A percentile compares a stretch with the other conserved stretches of the same genome.
Evolutionary conservation across 2,113 vertebrate species (phyloP).

Genomic region (Ochotona curzoniae): DNA sequence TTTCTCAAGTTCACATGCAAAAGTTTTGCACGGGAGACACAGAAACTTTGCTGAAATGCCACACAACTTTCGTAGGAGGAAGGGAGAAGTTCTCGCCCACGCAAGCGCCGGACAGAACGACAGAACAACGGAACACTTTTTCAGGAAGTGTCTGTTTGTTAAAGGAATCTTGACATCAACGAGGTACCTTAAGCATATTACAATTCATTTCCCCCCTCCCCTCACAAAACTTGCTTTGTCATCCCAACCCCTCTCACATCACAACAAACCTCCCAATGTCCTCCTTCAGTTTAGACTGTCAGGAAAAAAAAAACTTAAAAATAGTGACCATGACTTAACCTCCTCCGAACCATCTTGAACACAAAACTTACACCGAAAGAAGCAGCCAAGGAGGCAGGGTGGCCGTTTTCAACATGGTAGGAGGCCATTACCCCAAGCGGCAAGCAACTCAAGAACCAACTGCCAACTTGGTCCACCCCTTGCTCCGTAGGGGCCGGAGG

Average conservation of each 20-base stretch:
- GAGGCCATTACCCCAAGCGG: background rate
- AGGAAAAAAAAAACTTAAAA: no score
- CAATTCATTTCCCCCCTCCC: background rate
- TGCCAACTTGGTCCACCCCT: accelerated
- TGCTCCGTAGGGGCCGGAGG: background rate
- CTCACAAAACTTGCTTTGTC: background rate
- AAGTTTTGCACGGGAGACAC: background rate
- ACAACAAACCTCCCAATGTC: background rate
- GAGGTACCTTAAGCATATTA: background rate
- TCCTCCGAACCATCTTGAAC: background rate
- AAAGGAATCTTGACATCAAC: background rate
- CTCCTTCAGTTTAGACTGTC: background rate
- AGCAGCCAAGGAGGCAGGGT: accelerated
- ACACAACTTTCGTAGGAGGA: background rate
- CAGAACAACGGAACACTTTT: background rate
- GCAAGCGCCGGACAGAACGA: background rate
- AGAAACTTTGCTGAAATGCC: background rate
- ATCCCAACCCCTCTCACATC: background rate
- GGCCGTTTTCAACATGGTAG: background rate
- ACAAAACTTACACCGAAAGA: background rate
- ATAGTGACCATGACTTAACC: no score
- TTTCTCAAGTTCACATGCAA: background rate
- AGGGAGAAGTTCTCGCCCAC: background rate
- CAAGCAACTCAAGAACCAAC: background rate
- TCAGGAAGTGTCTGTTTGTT: background rate